A percentile compares a stretch with the other conserved stretches of the same genome.
phyloP scores from a whole-genome alignment of 53 echinoderm and acorn worm species.

The Astropecten irregularis region DNA sequence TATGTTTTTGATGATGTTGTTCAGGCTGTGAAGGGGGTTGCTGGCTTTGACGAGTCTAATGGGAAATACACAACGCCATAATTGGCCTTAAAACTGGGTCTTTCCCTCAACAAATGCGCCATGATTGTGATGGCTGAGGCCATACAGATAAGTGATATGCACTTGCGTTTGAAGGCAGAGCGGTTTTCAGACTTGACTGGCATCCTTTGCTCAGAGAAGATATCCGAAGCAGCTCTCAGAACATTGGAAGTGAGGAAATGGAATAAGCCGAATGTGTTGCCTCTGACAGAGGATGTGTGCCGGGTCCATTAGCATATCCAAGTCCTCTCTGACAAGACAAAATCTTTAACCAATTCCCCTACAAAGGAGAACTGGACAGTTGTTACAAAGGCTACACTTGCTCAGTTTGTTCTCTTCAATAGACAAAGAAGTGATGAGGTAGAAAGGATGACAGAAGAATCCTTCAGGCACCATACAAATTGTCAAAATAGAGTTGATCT shows the following conservation, averaged over 20 bases:
- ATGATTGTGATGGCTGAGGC: conserved; percentile 44
- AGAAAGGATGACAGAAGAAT: conserved; percentile 28
- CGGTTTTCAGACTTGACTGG: neutral
- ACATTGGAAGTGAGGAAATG: conserved; percentile 21
- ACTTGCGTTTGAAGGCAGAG: neutral
- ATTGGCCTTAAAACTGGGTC: conserved; percentile 61
- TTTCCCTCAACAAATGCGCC: conserved; percentile 54
- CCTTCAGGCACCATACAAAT: neutral
- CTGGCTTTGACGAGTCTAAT: conserved; percentile 35
- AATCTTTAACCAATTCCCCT: neutral
- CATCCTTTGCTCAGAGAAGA: neutral
- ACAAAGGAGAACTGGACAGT: neutral
- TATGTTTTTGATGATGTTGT: conserved; percentile 55
- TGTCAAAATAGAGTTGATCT: conserved; percentile 22
- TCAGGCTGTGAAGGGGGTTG: conserved; percentile 48
- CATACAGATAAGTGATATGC: neutral
- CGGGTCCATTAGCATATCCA: neutral
- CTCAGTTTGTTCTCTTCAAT: conserved; percentile 48
- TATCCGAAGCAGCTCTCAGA: neutral
- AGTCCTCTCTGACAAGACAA: neutral
- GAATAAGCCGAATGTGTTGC: conserved; percentile 15
- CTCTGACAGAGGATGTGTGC: neutral
- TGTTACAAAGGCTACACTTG: conserved; percentile 6
- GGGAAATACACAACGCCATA: conserved; percentile 38
- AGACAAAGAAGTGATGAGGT: conserved; percentile 57